Conservation (phyloP, 2,113 vertebrate species). For the Daphoenositta chrysoptera region DNA sequence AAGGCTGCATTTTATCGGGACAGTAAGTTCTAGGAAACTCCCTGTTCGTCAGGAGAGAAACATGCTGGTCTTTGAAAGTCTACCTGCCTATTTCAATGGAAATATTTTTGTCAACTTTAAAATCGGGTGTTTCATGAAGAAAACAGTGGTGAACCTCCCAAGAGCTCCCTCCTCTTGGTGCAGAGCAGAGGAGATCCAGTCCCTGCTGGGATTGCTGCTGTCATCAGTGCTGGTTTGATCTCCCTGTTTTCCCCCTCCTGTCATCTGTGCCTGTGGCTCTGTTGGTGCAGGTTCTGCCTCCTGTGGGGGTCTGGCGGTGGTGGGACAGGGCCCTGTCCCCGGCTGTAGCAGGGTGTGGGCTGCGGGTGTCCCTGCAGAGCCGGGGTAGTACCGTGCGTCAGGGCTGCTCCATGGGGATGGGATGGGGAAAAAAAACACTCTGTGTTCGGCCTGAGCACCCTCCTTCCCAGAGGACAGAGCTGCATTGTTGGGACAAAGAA, state of each 20-base stretch:
- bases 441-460: not conserved
- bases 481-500: slow-evolving; percentile 49
- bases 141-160: not conserved
- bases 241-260: not conserved
- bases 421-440: not conserved
- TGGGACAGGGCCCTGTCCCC: accelerated
- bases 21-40: not conserved
- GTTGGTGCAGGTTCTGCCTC: not conserved
- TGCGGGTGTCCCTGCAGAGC: not conserved
- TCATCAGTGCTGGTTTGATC: not conserved
- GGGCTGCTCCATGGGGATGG: not conserved
- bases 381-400: accelerated
- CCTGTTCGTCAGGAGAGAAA: not conserved
- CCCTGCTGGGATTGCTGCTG: not conserved
- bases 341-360: not conserved
- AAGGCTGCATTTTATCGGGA: not conserved
- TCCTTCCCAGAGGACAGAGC: slow-evolving; percentile 17
- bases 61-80: not conserved
- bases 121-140: accelerated
- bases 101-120: not conserved
- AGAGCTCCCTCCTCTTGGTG: not conserved
- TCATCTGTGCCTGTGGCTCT: not conserved
- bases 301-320: not conserved
- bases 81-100: not conserved
- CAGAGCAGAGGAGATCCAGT: not conserved